These are phyloP conservation scores for Palloptera scutellata DNA, from an alignment of 2,888 invertebrate genomes.

Conservation along the genomic window DNA sequence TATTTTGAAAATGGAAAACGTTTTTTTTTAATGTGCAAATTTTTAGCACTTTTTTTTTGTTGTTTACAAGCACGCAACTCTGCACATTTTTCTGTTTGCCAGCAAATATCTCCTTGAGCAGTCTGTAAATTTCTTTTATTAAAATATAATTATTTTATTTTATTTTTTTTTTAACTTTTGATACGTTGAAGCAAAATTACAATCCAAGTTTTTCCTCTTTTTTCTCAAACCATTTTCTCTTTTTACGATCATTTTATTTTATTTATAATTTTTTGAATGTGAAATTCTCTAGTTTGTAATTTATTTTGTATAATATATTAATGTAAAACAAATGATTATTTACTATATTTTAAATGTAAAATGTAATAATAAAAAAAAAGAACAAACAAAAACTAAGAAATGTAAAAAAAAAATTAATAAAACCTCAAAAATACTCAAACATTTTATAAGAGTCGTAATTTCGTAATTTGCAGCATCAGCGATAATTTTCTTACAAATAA, in stretches of 20 bases:
- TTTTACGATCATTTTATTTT: constrained; percentile 10
- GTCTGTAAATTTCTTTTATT: too few species aligned
- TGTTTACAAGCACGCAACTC: too few species aligned
- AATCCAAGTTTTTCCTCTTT: neutral
- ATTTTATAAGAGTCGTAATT: too few species aligned
- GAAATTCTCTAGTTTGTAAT: constrained; percentile 39
- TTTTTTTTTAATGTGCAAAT: constrained; percentile 4
- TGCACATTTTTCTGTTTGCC: too few species aligned
- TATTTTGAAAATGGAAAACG: neutral
- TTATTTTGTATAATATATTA: constrained; percentile 36
- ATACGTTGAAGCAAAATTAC: constrained; percentile 27
- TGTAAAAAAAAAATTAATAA: constrained; percentile 15
- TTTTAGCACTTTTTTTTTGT: too few species aligned
- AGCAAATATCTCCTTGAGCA: too few species aligned
- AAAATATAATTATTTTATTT: neutral
- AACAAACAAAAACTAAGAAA: constrained; percentile 22
- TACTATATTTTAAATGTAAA: constrained; percentile 16
- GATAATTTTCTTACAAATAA: too few species aligned
- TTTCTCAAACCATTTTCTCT: neutral
- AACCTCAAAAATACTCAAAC: neutral
- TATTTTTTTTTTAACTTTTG: constrained; percentile 8
- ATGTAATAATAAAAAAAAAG: constrained; percentile 14
- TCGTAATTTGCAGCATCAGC: too few species aligned
- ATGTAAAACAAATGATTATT: constrained; percentile 18
- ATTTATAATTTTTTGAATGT: constrained; percentile 31